These are phyloP conservation scores for Dasypogon diadema DNA, from an alignment of 2,888 invertebrate species.

Conservation along the genomic window DNA sequence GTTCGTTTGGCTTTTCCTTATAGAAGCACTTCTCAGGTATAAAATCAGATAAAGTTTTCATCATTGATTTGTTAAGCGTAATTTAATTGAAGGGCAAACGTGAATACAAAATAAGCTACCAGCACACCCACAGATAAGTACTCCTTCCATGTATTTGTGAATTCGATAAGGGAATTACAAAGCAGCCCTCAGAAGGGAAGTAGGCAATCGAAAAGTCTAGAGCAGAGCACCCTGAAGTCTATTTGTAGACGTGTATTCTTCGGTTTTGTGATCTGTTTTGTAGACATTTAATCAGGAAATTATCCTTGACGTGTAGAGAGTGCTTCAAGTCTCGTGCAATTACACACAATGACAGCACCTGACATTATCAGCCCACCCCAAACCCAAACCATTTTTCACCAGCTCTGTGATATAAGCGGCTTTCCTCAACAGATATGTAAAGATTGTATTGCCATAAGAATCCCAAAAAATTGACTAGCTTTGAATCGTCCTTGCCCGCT, in stretches of 20 bases:
- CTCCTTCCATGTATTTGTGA: neutral
- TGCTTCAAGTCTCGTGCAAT: slow-evolving; percentile 36
- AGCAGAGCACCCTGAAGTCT: neutral
- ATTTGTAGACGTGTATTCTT: neutral
- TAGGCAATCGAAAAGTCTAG: slow-evolving; percentile 6
- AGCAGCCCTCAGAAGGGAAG: neutral
- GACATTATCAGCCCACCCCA: slow-evolving; percentile 18
- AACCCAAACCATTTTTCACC: neutral
- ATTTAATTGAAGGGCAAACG: slow-evolving; percentile 50
- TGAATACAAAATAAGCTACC: slow-evolving; percentile 33
- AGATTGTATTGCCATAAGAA: neutral
- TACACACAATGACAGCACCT: slow-evolving; percentile 27
- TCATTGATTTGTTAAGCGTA: slow-evolving; percentile 54
- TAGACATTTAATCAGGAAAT: slow-evolving; percentile 48
- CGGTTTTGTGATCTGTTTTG: slow-evolving; percentile 26
- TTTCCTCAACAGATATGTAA: neutral
- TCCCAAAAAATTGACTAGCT: neutral
- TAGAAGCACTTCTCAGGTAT: slow-evolving; percentile 11
- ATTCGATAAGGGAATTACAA: slow-evolving; percentile 41
- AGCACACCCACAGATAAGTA: neutral
- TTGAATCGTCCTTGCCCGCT: slow-evolving; percentile 15
- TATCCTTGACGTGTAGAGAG: slow-evolving; percentile 40
- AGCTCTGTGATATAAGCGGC: neutral
- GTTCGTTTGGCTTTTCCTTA: slow-evolving; percentile 14
- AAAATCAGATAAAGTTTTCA: slow-evolving; percentile 43